Conservation (phyloP, 2,113 vertebrate genomes). For the Calidris pugnax region DNA sequence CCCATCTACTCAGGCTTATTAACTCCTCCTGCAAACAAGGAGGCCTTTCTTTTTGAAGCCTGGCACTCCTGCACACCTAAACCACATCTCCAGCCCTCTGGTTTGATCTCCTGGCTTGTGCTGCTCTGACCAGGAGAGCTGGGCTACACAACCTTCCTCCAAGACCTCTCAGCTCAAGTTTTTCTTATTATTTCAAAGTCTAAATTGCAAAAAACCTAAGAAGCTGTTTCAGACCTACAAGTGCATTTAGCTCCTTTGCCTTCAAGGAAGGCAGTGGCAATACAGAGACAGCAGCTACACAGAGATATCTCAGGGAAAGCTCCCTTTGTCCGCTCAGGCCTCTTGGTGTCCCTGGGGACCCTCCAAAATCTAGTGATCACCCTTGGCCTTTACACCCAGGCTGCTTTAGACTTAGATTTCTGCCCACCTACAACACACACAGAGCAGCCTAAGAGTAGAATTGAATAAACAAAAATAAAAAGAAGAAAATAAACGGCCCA, state of each 20-base stretch:
- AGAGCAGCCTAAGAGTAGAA: accelerated
- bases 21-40: neutral
- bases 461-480: accelerated
- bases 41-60: neutral
- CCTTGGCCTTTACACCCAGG: accelerated
- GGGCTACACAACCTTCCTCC: no score
- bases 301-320: accelerated
- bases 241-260: neutral
- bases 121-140: neutral
- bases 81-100: accelerated
- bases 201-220: neutral
- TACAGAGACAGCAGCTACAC: accelerated
- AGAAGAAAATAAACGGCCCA: accelerated
- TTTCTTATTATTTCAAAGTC: neutral
- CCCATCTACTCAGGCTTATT: neutral
- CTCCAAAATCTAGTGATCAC: accelerated
- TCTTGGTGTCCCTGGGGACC: accelerated
- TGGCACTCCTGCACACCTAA: neutral
- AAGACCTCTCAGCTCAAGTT: neutral
- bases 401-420: accelerated
- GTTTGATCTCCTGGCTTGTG: neutral
- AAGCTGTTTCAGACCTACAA: neutral
- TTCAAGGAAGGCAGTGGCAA: neutral
- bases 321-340: neutral
- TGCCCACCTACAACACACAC: accelerated